Evolutionary conservation across 2,888 invertebrate genomes (phyloP).

Genomic region (Microchrysa polita): DNA sequence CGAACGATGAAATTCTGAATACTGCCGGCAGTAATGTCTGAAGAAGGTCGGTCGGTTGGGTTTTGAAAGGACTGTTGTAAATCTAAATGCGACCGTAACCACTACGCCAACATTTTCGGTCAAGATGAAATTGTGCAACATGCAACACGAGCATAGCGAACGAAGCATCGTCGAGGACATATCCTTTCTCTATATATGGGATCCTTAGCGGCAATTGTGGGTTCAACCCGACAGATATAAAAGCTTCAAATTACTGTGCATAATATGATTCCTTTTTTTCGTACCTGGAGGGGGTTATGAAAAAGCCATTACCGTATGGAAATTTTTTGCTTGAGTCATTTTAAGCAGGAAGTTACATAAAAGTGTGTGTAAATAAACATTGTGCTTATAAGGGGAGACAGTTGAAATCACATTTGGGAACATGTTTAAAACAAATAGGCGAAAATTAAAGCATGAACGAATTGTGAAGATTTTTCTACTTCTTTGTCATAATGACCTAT

Average conservation of each 20-base stretch:
- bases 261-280: constrained; percentile 29
- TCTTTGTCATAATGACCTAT: too few species aligned
- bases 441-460: too few species aligned
- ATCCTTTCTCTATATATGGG: not conserved
- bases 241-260: constrained; percentile 37
- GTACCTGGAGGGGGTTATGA: constrained; percentile 30
- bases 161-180: not conserved
- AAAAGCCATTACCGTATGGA: constrained; percentile 41
- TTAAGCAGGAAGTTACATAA: constrained; percentile 18
- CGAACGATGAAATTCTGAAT: constrained; percentile 5
- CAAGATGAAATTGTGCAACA: constrained; percentile 18
- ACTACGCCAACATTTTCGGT: not conserved
- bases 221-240: constrained; percentile 10
- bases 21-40: constrained; percentile 6
- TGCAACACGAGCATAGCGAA: constrained; percentile 7
- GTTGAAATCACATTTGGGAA: too few species aligned
- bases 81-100: not conserved
- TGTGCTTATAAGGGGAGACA: too few species aligned
- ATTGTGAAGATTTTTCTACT: too few species aligned
- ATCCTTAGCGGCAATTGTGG: constrained; percentile 17
- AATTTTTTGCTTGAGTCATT: constrained; percentile 34
- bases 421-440: too few species aligned
- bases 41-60: not conserved
- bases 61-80: too few species aligned
- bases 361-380: not conserved